Base-by-base conservation (phyloP, 1,140 invertebrate species). In the Scaptomyza pallida region DNA sequence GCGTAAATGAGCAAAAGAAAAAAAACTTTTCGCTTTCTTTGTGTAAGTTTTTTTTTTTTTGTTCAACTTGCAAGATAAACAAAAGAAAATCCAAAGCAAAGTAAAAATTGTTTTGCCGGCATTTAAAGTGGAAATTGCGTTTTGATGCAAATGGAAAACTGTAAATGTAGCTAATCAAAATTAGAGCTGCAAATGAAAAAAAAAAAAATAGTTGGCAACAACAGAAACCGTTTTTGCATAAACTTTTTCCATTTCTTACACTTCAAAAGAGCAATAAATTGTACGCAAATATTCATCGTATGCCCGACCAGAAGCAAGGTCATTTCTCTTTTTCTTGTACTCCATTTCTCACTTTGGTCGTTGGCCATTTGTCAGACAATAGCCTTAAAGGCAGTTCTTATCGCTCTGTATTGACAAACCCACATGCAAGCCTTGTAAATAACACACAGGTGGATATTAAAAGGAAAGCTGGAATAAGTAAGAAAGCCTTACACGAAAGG, bases 171-270 rank as follows among this genome's bases (percentile, higher is more conserved):
- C 61, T 71, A 81, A 81, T 88, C 70, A 88, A 88, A 85, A 86
- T 78, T 86, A 80, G 69, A 86, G 75, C 67, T 62, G 44, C 33
- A 74, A 75, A 88, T 80, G 78, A 71, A 59, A 81, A 81, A 77
- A 79, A 71, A 59, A 81, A 81, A 77, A 79, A 61, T 86, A 19
- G 43, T 13, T 50, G 59, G 21, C 16, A 33, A 55, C n/a, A 56
- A 44, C 16, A 10, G 13, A 56, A 68, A 52, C 5, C 43, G 17
- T 45, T 45, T n/a, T 44, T 61, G 59, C 50, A 43, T 44, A 63
- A 86, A 86, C 44, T 86, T 85, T 86, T 86, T 71, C 57, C 75
- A 85, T 81, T 73, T 59, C 21, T 12, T 12, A 12, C 33, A 35
- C 33, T 35, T 12, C 30, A 33, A 55, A 41, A 43, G 23, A 23